phyloP scores from a whole-genome alignment of 2,888 invertebrate genomes.

The Phortica magna region DNA sequence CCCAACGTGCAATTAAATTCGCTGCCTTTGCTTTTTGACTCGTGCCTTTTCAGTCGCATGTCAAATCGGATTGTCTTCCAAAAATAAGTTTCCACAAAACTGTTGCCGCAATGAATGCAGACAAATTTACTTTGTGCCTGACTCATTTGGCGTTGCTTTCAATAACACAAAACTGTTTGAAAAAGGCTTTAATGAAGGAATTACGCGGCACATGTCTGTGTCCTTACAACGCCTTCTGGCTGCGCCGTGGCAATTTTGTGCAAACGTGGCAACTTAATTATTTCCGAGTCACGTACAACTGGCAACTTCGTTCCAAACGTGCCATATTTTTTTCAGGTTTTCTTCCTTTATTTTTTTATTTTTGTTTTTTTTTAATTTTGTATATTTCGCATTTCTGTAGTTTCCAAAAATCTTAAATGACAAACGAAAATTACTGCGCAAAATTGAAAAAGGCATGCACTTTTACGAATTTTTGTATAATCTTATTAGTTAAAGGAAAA shows the following conservation, averaged over 20 bases:
- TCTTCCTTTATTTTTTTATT: no score
- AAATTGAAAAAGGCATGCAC: neutral
- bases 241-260: neutral
- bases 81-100: neutral
- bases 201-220: neutral
- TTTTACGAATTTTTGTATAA: neutral
- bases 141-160: neutral
- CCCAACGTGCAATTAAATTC: no score
- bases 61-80: no score
- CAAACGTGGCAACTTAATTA: conserved; percentile 22
- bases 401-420: neutral
- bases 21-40: no score
- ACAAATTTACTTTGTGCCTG: neutral
- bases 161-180: neutral
- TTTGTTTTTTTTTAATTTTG: no score
- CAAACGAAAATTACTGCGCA: neutral
- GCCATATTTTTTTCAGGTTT: neutral
- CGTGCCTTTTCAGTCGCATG: no score
- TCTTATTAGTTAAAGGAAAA: no score
- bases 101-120: neutral
- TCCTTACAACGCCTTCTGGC: neutral
- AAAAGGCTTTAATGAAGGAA: conserved; percentile 8
- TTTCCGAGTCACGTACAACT: conserved; percentile 19
- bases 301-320: conserved; percentile 2
- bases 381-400: neutral